Evolutionary conservation across 2,113 vertebrate genomes (phyloP).

Genomic region (Pseudonaja textilis): DNA sequence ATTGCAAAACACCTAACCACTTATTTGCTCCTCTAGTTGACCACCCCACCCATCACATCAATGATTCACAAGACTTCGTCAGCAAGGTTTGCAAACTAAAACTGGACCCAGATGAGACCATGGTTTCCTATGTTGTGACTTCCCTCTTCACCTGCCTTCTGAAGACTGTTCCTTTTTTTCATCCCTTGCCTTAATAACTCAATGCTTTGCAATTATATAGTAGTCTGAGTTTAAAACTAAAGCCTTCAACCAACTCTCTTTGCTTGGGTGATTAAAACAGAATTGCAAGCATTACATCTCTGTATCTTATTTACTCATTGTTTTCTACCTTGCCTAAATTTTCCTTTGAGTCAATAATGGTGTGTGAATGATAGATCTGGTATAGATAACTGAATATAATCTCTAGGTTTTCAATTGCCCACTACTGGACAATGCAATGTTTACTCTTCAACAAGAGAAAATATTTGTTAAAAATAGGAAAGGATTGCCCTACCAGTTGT

Average conservation of each 20-base stretch:
- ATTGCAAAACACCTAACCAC: too few relatives aligned
- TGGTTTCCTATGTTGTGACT: too few relatives aligned
- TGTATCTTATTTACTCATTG: not conserved
- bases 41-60: too few relatives aligned
- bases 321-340: not conserved
- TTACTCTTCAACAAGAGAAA: not conserved
- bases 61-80: too few relatives aligned
- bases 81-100: too few relatives aligned
- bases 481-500: not conserved
- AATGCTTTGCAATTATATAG: not conserved
- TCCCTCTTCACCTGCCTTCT: too few relatives aligned
- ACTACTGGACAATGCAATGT: not conserved
- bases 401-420: not conserved
- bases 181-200: not conserved
- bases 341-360: not conserved
- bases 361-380: not conserved
- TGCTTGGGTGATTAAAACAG: not conserved
- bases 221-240: not conserved
- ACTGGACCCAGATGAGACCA: too few relatives aligned
- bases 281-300: not conserved
- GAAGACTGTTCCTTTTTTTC: not conserved
- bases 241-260: not conserved
- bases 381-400: not conserved
- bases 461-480: not conserved
- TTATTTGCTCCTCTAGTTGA: too few relatives aligned